Evolutionary conservation across 2,888 invertebrate genomes (phyloP).

Genomic region (Apotomis betuletana): DNA sequence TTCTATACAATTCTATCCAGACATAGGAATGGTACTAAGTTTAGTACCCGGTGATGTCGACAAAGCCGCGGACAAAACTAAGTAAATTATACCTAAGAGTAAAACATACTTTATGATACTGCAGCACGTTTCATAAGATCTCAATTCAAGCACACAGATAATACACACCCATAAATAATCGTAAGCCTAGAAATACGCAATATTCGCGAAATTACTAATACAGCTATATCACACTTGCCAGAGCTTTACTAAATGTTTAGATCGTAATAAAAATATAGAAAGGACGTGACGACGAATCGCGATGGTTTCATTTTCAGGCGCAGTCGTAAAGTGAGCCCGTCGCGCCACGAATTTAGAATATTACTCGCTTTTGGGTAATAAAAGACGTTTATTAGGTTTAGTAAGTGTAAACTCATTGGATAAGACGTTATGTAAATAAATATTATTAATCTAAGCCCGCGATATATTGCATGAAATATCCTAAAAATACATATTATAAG

Average conservation of each 20-base stretch:
- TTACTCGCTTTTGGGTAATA: constrained; percentile 26
- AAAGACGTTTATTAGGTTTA: constrained; percentile 9
- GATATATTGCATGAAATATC: too few relatives aligned
- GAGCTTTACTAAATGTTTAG: constrained; percentile 45
- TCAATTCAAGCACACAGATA: too few relatives aligned
- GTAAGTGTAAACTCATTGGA: background rate
- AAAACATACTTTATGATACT: too few relatives aligned
- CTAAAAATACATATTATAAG: too few relatives aligned
- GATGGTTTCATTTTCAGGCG: constrained; percentile 58
- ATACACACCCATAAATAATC: background rate
- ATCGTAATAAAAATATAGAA: constrained; percentile 50
- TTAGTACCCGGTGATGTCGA: too few relatives aligned
- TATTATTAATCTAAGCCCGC: background rate
- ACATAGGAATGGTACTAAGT: too few relatives aligned
- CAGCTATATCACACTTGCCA: constrained; percentile 28
- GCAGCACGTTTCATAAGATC: background rate
- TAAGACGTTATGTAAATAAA: background rate
- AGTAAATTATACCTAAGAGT: too few relatives aligned
- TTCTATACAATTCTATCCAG: too few relatives aligned
- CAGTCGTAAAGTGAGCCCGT: constrained; percentile 35
- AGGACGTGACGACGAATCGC: constrained; percentile 58
- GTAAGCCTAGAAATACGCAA: constrained; percentile 17
- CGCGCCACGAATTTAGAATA: constrained; percentile 39
- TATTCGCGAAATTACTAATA: constrained; percentile 28
- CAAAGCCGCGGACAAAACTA: too few relatives aligned